Evolutionary conservation across 2,888 invertebrate species (phyloP).

Genomic region (Caenorhabditis sinica): DNA sequence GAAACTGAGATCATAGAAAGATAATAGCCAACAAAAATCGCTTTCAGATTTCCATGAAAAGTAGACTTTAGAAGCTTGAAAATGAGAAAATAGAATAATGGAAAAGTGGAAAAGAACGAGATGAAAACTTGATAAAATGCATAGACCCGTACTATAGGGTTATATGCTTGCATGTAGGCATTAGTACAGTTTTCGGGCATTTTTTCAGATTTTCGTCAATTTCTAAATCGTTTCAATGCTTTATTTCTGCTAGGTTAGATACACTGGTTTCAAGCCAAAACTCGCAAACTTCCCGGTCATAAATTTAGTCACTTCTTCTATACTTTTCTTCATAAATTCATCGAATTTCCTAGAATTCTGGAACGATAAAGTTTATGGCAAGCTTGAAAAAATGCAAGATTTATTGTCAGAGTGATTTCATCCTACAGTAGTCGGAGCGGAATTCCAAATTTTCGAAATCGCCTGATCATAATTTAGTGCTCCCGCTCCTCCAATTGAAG

Average conservation of each 20-base stretch:
- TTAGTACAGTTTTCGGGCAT: slow-evolving; percentile 1
- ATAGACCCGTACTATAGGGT: neutral
- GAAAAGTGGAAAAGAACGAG: neutral
- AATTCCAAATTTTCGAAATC: slow-evolving; percentile 30
- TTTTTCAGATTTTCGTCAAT: neutral
- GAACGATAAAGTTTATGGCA: too few species aligned
- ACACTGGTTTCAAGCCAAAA: too few species aligned
- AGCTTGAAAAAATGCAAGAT: too few species aligned
- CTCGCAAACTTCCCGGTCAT: too few species aligned
- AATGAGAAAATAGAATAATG: slow-evolving; percentile 15
- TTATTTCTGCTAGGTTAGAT: too few species aligned
- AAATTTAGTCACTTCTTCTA: too few species aligned
- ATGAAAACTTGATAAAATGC: slow-evolving; percentile 3
- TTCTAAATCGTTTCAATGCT: too few species aligned
- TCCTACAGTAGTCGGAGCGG: neutral
- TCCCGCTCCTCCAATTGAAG: slow-evolving; percentile 8
- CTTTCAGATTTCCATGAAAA: slow-evolving; percentile 30
- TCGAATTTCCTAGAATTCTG: too few species aligned
- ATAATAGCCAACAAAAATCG: slow-evolving; percentile 24
- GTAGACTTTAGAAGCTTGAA: slow-evolving; percentile 18
- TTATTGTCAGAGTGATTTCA: too few species aligned
- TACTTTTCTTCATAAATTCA: too few species aligned
- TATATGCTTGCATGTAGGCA: neutral
- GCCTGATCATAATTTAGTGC: slow-evolving; percentile 31
- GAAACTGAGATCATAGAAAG: slow-evolving; percentile 13